A percentile compares a stretch with the other conserved stretches of the same genome.
Evolutionary conservation across 92 coral and sea anemone genomes (phyloP).

Genomic region (Bergia sp.): DNA sequence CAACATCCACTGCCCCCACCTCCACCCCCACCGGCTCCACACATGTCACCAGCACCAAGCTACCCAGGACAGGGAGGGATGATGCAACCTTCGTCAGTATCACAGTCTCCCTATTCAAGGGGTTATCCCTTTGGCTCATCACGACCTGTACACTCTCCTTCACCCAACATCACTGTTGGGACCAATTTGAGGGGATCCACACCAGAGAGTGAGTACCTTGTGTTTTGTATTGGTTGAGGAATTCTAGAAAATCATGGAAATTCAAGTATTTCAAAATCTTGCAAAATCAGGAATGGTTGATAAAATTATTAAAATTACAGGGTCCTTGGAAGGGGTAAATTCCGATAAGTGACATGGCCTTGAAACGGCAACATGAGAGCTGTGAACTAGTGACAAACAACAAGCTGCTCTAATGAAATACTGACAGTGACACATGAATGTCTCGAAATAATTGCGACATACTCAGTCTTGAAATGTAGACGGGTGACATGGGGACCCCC

Average conservation of each 20-base stretch:
- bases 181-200: conserved; percentile 71
- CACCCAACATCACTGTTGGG: conserved; percentile 88
- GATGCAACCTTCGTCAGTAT: conserved; percentile 9
- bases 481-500: too few species aligned
- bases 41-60: conserved; percentile 60
- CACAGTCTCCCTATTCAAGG: conserved; percentile 23
- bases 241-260: neutral
- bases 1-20: conserved; percentile 61
- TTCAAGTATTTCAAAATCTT: neutral
- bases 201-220: conserved; percentile 64
- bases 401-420: neutral
- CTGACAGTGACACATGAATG: too few species aligned
- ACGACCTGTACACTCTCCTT: conserved; percentile 77
- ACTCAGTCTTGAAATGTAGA: too few species aligned
- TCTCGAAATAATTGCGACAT: too few species aligned
- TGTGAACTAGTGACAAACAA: too few species aligned
- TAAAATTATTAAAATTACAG: too few species aligned
- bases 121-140: conserved; percentile 45
- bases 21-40: conserved; percentile 56
- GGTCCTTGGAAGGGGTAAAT: too few species aligned
- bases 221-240: neutral
- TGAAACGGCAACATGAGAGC: too few species aligned
- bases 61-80: conserved; percentile 53
- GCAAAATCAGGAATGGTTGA: neutral
- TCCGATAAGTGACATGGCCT: too few species aligned